Percentiles rank a stretch among this genome's conserved stretches.
Conservation (phyloP, 2,888 invertebrate species). For the Rhagonycha fulva region DNA sequence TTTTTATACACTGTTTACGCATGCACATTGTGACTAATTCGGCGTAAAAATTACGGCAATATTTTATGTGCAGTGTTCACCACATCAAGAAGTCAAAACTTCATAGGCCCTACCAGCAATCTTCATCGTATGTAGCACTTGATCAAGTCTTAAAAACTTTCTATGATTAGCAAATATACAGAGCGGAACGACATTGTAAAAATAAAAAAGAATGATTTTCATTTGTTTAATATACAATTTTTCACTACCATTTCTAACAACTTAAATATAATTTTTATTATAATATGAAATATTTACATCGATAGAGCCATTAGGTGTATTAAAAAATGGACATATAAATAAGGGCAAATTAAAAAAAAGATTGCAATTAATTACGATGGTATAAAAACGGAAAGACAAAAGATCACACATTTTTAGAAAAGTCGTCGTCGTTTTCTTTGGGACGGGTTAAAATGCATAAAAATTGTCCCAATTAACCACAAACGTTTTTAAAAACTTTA, state of each 20-base stretch:
- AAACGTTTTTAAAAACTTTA: not conserved
- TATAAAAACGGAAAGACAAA: not conserved
- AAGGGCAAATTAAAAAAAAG: not conserved
- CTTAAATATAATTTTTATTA: not conserved
- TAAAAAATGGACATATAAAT: not conserved
- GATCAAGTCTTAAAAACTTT: not conserved
- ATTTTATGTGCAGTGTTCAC: too few species aligned
- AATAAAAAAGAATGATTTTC: not conserved
- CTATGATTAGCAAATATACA: not conserved
- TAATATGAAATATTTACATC: constrained; percentile 5
- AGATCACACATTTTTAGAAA: not conserved
- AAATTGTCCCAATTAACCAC: not conserved
- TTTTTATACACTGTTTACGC: too few species aligned
- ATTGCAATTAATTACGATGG: not conserved
- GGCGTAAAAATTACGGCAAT: too few species aligned
- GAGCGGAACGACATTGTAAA: not conserved
- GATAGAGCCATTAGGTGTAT: not conserved
- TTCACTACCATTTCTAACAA: constrained; percentile 3
- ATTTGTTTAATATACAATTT: constrained; percentile 1
- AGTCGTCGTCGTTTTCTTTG: not conserved
- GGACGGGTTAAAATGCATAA: not conserved
- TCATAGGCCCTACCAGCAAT: not conserved
- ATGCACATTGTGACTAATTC: too few species aligned
- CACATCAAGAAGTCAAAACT: not conserved
- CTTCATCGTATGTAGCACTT: not conserved